These are phyloP conservation scores for Andrena flavipes DNA, from an alignment of 2,888 invertebrate species.

Conservation along the genomic window DNA sequence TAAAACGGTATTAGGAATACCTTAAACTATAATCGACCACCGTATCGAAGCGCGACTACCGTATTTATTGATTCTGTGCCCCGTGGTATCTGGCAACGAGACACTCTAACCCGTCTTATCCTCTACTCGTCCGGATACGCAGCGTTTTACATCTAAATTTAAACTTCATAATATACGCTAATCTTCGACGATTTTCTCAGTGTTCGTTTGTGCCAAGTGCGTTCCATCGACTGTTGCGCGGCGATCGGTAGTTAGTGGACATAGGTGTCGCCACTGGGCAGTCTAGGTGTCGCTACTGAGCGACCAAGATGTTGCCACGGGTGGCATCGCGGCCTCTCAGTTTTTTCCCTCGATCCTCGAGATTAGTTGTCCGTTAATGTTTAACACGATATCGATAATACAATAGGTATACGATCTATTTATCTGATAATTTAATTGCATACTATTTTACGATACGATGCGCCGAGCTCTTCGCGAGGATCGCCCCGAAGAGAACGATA, in stretches of 20 bases:
- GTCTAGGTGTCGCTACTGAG: neutral
- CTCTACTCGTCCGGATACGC: conserved; percentile 25
- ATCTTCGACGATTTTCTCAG: conserved; percentile 23
- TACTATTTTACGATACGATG: conserved; percentile 50
- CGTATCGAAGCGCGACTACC: neutral
- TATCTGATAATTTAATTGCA: conserved; percentile 59
- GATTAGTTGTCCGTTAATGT: conserved; percentile 53
- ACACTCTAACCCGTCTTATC: conserved; percentile 15
- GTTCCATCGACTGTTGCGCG: conserved; percentile 8
- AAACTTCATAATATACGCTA: conserved; percentile 21
- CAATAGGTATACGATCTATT: conserved; percentile 58
- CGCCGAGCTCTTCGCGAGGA: conserved; percentile 35
- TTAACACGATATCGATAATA: conserved; percentile 63
- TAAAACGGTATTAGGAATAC: neutral
- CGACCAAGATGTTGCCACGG: neutral
- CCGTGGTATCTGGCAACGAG: conserved; percentile 29
- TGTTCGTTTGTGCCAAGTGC: conserved; percentile 15
- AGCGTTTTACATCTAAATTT: conserved; percentile 30
- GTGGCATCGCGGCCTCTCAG: neutral
- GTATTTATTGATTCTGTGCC: neutral
- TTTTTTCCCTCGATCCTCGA: conserved; percentile 26
- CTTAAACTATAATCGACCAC: conserved; percentile 22
- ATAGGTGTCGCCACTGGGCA: neutral
- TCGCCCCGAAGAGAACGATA: conserved; percentile 18
- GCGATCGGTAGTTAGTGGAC: conserved; percentile 27